phyloP scores from a whole-genome alignment of 2,113 vertebrate species.

The Syngnathus typhle region DNA sequence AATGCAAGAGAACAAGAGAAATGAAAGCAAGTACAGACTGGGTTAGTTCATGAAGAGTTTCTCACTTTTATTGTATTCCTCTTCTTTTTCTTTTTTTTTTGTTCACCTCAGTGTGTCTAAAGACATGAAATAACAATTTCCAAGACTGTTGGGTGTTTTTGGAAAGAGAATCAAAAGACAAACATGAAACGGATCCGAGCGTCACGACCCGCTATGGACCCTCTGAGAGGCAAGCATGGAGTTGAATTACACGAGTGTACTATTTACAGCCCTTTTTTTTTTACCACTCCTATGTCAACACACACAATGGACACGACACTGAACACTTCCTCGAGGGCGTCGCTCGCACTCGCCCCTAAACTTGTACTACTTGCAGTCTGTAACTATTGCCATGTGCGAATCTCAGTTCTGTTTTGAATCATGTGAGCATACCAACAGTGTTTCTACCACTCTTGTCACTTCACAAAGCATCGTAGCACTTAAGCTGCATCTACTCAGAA shows the following conservation, averaged over 20 bases:
- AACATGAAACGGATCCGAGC: constrained; percentile 48
- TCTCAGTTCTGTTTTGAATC: constrained; percentile 33
- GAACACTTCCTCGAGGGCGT: constrained; percentile 33
- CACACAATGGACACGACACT: constrained; percentile 63
- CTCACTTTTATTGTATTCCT: constrained; percentile 72
- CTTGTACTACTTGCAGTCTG: constrained; percentile 50
- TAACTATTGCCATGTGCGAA: constrained; percentile 40
- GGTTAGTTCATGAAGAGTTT: constrained; percentile 63
- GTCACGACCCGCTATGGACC: constrained; percentile 45
- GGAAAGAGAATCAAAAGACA: constrained; percentile 50
- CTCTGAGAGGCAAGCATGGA: constrained; percentile 57
- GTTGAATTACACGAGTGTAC: constrained; percentile 57
- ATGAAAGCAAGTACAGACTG: constrained; percentile 53
- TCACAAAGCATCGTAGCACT: constrained; percentile 48
- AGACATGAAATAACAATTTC: constrained; percentile 63
- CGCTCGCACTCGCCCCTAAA: constrained; percentile 30
- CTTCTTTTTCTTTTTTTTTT: constrained; percentile 52
- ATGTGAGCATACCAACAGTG: constrained; percentile 44
- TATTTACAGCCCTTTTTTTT: constrained; percentile 66
- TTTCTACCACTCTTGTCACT: constrained; percentile 50
- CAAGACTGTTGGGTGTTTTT: constrained; percentile 34
- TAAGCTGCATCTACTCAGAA: constrained; percentile 43
- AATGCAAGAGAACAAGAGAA: constrained; percentile 40
- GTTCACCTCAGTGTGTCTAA: constrained; percentile 64
- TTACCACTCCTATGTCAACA: constrained; percentile 55